A percentile compares a stretch with the other conserved stretches of the same genome.
Conservation (phyloP, 2,113 vertebrate genomes). For the Neolamprologus cancellatus region DNA sequence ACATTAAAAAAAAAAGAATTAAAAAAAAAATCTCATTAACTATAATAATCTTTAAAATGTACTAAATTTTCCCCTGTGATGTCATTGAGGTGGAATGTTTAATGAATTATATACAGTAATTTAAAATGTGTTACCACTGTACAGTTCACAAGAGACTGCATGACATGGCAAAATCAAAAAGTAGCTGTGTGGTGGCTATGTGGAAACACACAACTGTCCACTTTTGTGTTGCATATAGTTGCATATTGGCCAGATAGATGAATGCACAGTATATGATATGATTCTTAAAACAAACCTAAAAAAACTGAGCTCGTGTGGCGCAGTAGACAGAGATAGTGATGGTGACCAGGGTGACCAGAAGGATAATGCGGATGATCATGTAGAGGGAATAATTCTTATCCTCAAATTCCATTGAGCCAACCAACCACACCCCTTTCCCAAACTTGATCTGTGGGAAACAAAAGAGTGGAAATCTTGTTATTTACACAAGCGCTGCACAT, state of each 20-base stretch:
- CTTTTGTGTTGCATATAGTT: neutral
- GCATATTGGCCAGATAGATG: neutral
- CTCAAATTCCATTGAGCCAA: constrained; percentile 85
- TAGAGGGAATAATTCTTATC: constrained; percentile 75
- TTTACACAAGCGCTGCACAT: neutral
- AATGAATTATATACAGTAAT: neutral
- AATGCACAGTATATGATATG: neutral
- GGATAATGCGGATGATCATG: constrained; percentile 88
- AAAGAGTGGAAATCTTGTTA: neutral
- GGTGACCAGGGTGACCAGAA: constrained; percentile 87
- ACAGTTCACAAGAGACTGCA: neutral
- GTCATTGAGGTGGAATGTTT: neutral
- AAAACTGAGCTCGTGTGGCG: constrained; percentile 76
- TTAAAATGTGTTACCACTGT: neutral
- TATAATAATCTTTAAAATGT: neutral
- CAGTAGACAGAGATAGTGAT: constrained; percentile 85
- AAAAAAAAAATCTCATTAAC: neutral
- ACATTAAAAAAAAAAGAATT: neutral
- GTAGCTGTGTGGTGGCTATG: neutral
- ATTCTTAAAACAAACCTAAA: neutral
- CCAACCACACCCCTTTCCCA: constrained; percentile 85
- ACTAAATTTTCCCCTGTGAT: neutral
- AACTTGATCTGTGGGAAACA: constrained; percentile 82
- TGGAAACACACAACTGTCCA: neutral
- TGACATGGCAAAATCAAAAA: neutral